Base-by-base conservation (phyloP, 2,797 vertebrate species). In the Gadopsis bispinosus region DNA sequence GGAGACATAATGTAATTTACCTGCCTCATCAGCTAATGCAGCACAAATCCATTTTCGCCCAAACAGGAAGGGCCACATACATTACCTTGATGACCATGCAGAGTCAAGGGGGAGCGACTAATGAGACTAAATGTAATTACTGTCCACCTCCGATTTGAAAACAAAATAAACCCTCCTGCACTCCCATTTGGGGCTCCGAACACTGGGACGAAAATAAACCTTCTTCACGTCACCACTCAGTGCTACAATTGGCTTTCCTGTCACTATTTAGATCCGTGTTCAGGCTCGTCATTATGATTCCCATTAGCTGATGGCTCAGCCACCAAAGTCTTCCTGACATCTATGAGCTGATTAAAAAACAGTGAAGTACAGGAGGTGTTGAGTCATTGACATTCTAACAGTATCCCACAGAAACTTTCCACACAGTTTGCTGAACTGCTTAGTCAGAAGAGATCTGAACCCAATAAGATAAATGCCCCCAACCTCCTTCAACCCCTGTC, bases 21-120 rank as follows among this genome's bases (percentile, higher is more conserved):
- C 90, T 90, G 92, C 91, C 90, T 95, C 94, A 96, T 96, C 95
- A 95, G 94, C 95, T 96, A 96, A 96, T 96, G 95, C 92, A 95
- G 93, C 82, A 78, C 91, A 95, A 95, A 96, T 96, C 94, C 92
- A 93, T 94, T 96, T 96, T 95, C 82, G 58, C 88, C 90, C 86
- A 92, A 95, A 94, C 93, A 91, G 91, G 91, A 94, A 94, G 91
- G 90, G 80, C 92, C 92, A 93, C 93, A 94, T 95, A 95, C 94
- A 95, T 95, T 95, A 95, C 90, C 93, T 90, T 94, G 93, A 95
- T 95, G 91, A 93, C 89, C 88, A 87, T 54, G 77, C 80, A 73
- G 87, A 94, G 93, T 94, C 94, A 92, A 89, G 91, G 90, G 92
- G 87, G 87, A 71, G 72, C 76, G 45, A 88, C 92, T 94, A 94